Evolutionary conservation across 2,113 vertebrate species (phyloP).

Genomic region (Oreochromis aureus): DNA sequence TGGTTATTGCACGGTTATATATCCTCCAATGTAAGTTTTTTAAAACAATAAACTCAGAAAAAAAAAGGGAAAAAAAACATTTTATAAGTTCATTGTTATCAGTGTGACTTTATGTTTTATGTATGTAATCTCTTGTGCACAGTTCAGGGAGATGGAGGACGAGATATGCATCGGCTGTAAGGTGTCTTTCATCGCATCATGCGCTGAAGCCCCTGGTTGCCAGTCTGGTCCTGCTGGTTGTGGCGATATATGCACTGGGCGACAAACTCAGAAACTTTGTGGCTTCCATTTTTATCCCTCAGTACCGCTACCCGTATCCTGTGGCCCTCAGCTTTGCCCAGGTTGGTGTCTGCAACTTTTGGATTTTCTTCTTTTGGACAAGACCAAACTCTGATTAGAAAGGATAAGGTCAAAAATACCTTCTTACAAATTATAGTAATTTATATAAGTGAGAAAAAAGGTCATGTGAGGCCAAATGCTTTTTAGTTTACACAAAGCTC

Average conservation of each 20-base stretch:
- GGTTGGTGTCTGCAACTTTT: slow-evolving; percentile 45
- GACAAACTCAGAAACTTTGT: slow-evolving; percentile 68
- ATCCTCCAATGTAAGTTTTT: not conserved
- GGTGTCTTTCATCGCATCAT: not conserved
- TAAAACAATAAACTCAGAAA: not conserved
- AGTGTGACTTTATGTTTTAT: not conserved
- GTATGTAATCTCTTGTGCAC: not conserved
- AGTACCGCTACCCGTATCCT: slow-evolving; percentile 71
- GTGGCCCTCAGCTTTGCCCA: slow-evolving; percentile 67
- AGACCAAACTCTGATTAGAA: not conserved
- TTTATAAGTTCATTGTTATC: not conserved
- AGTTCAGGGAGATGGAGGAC: slow-evolving; percentile 29
- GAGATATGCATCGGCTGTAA: not conserved
- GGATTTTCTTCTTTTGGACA: not conserved
- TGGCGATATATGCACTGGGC: slow-evolving; percentile 52
- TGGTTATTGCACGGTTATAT: not conserved
- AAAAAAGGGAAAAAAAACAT: not conserved
- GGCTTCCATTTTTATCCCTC: slow-evolving; percentile 66
- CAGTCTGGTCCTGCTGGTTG: slow-evolving; percentile 4
- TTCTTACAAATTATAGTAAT: not conserved
- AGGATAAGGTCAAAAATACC: not conserved
- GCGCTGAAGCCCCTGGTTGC: slow-evolving; percentile 43
- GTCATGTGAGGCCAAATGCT: not conserved
- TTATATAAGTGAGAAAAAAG: not conserved
- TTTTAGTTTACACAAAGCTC: not conserved